Base-by-base conservation (phyloP, 1,140 invertebrate genomes). In the Atopsyche davidsoni region DNA sequence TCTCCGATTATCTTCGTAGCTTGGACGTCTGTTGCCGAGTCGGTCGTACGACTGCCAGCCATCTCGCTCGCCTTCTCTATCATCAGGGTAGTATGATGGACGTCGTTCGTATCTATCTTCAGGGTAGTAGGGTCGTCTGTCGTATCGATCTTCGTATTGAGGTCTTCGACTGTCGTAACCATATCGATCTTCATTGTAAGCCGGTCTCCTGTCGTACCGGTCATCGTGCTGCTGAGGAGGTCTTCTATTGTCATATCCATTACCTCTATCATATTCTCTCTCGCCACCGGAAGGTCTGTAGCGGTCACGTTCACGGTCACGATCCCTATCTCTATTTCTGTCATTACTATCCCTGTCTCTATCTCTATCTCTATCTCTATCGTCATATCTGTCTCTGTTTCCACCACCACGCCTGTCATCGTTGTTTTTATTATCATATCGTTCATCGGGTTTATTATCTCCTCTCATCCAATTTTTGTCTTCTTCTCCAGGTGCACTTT, bases 141-240 rank as follows among this genome's bases (percentile, higher is more conserved):
- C 32, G 25, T 53, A 51, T 10, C 47, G 35, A 25, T 51, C 42
- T 13, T 53, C 51, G 16, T 17, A 39, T 14, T 13, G 9, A 1
- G 35, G 47, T 45, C 31, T 2, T 53, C 51, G 34, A 4, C 19
- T 46, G 24, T 69, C 67, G 10, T 55, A 44, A 25, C 64, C 63
- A 24, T 44, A 25, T 3, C 41, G n/a, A 16, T 52, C 41, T 21
- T 46, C 38, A 1, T 39, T 22, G 16, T 46, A 35, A 6, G 7
- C 7, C 4, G 14, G 21, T 11, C 23, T 31, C 10, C 62, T 64
- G 44, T 69, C 66, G 45, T 67, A 65, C 48, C 24, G 6, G 24
- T 28, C 24, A 28, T 46, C 64, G 19, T 38, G 23, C 7, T 7
- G 13, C 7, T 7, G 13, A 11, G 35, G 9, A 17, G 42, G 42